phyloP scores from a whole-genome alignment of 2,888 invertebrate genomes.

The Seira ritae region DNA sequence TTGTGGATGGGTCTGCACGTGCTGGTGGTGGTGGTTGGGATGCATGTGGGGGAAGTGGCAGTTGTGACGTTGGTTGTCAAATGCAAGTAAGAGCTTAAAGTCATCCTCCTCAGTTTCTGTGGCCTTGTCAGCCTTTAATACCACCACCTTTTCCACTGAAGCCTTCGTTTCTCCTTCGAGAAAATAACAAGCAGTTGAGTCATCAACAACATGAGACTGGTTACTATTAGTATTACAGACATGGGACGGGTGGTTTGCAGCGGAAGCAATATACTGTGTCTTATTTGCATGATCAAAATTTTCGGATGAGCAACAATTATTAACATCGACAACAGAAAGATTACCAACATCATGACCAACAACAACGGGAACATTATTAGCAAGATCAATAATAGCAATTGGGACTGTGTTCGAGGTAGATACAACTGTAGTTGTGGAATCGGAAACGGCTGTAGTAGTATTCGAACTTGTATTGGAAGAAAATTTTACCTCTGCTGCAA shows the following conservation, averaged over 20 bases:
- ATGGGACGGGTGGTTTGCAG: slow-evolving; percentile 50
- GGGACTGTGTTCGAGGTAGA: slow-evolving; percentile 31
- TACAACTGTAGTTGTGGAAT: slow-evolving; percentile 33
- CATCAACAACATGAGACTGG: slow-evolving; percentile 32
- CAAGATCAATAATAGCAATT: slow-evolving; percentile 16
- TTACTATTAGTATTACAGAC: slow-evolving; percentile 29
- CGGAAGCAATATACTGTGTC: slow-evolving; percentile 33
- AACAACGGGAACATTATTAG: slow-evolving; percentile 31
- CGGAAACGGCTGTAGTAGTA: slow-evolving; percentile 26
- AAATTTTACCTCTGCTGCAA: slow-evolving; percentile 47
- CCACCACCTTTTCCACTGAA: slow-evolving; percentile 69
- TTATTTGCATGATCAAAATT: slow-evolving; percentile 37
- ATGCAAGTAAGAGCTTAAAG: slow-evolving; percentile 47
- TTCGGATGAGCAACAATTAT: slow-evolving; percentile 36
- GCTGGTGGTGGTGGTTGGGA: slow-evolving; percentile 19
- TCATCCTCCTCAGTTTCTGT: slow-evolving; percentile 69
- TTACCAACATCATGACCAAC: slow-evolving; percentile 32
- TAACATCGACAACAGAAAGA: slow-evolving; percentile 20
- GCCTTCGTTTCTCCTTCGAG: slow-evolving; percentile 64
- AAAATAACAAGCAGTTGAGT: slow-evolving; percentile 58
- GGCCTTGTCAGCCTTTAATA: slow-evolving; percentile 70
- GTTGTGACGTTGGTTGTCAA: slow-evolving; percentile 36
- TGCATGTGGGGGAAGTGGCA: slow-evolving; percentile 20
- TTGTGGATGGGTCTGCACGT: neutral
- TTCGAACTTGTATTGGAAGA: slow-evolving; percentile 34